A percentile compares a stretch with the other conserved stretches of the same genome.
Evolutionary conservation across 2,888 invertebrate species (phyloP).

Genomic region (Hipparchia sbordonii): DNA sequence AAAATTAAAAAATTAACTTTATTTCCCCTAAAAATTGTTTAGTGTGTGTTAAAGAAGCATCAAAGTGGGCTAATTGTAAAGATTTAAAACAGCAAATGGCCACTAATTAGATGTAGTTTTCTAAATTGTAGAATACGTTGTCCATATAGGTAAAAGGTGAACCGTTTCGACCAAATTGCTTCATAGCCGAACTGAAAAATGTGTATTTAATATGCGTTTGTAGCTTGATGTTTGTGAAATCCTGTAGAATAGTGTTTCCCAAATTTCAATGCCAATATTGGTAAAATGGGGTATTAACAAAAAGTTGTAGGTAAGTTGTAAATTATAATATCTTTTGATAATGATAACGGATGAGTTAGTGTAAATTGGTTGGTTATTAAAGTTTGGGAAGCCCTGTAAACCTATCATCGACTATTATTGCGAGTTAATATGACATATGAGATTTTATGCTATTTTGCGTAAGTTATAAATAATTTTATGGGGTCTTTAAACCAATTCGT

Average conservation of each 20-base stretch:
- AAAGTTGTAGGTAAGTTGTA: not conserved
- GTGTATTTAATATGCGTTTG: conserved; percentile 39
- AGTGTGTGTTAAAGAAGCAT: conserved; percentile 21
- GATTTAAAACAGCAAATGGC: conserved; percentile 49
- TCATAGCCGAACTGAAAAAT: conserved; percentile 45
- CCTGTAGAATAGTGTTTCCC: not conserved
- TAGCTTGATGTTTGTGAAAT: conserved; percentile 27
- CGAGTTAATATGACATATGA: not conserved
- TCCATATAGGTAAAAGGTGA: conserved; percentile 47
- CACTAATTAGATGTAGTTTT: conserved; percentile 59
- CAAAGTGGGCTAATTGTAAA: conserved; percentile 52
- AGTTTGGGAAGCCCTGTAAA: conserved; percentile 7
- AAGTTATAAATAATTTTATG: too few species aligned
- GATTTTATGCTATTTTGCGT: too few species aligned
- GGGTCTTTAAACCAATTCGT: too few species aligned
- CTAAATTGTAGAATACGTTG: conserved; percentile 44
- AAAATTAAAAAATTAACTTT: not conserved
- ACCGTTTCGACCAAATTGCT: conserved; percentile 62
- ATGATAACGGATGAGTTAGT: conserved; percentile 1
- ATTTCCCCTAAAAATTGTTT: conserved; percentile 9
- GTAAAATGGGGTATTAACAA: conserved; percentile 9
- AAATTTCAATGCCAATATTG: conserved; percentile 9
- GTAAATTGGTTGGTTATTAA: not conserved
- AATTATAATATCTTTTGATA: conserved; percentile 9
- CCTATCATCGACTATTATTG: not conserved